Evolutionary conservation across 1,140 invertebrate genomes (phyloP), one percentile per base, ranked within the genome.

Genomic region (Bombus turneri): DNA sequence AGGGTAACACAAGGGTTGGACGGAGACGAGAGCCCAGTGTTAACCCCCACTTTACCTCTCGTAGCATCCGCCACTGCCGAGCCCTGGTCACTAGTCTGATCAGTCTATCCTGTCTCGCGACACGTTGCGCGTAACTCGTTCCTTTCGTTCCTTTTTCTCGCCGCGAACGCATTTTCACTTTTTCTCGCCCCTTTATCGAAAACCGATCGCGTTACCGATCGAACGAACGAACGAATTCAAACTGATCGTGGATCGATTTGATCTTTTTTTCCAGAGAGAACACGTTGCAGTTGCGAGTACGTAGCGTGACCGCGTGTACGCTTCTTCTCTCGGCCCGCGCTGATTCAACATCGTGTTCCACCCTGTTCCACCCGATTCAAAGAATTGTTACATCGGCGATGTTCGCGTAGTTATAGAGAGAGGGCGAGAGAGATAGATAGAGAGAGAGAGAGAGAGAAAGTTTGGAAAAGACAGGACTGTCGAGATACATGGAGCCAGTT

Each of bases 11-110:
- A 31, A 68, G 76, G 57, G 66, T 78, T 71, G 87, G 71, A 87
- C 41, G 37, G 66, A 81, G 81, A 86, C 37, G 83, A 79, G 71
- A 79, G 57, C n/a, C 59, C 74, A 85, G 75, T 66, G 73, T 81
- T 80, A 59, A 83, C 85, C 87, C 85, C 87, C 83, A 74, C 77
- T 69, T 85, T 79, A 57, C 81, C 43, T 81, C 74, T 79, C 80
- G 83, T 41, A 74, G 82, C 81, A 87, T 87, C 88, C 84, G 81
- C 74, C 88, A 90, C 83, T 77, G 88, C 86, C 88, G 88, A 90
- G 86, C 89, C 88, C 89, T 87, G 86, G 89, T 87, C 88, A 88
- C 80, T 84, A 87, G 88, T 90, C 89, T 79, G 82, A 90, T 77
- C 88, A 89, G 89, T 87, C 78, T 89, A 78, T 72, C 89, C 83